Evolutionary conservation across 2,113 vertebrate genomes (phyloP), one percentile per base, ranked within the genome.

Genomic region (Hemiscyllium ocellatum): DNA sequence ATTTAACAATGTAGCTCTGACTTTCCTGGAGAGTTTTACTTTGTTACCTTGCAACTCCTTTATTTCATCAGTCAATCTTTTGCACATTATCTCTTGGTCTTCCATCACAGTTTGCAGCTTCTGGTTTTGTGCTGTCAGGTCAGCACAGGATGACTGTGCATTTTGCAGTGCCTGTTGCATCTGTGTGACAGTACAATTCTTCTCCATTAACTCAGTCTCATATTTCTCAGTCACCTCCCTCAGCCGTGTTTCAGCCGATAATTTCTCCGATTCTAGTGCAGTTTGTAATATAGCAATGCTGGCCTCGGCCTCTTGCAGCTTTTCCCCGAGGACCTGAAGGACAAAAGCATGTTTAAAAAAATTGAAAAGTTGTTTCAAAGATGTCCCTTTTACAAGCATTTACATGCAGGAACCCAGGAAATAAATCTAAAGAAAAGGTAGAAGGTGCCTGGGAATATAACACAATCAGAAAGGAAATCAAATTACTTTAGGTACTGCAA

Each of bases 261-360:
- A 13, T 96, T 96, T 97, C 96, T 98, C 98, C 15, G 96, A 96
- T 96, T 98, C 97, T 15, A 97, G 95, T 50, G 91, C 96, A 66
- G 96, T 97, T 24, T 95, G 96, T 52, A 98, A 93, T 76, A 97
- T 97, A 1, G 78, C 96, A 65, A 98, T 96, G 94, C 99, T 98
- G 95, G 96, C 96, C 96, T 99, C 98, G 97, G 98, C 98, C 96
- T 98, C 97, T 96, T 98, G 97, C 97, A 98, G 98, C 96, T 98
- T 98, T 96, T 97, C 96, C 1, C 97, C 97, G 56, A 99, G 97
- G 56, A 96, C 97, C 99, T 99, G 97, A 76, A 96, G 89, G 96
- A 95, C 29, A 26, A 89, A 33, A 96, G 72, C 93, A 70, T 70
- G 5, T 26, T 47, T 78, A 29, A 96, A 95, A 33, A 96, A 95